Percentiles rank a stretch among this genome's conserved stretches.
phyloP scores from a whole-genome alignment of 2,888 invertebrate species.

The Agrotis exclamationis region DNA sequence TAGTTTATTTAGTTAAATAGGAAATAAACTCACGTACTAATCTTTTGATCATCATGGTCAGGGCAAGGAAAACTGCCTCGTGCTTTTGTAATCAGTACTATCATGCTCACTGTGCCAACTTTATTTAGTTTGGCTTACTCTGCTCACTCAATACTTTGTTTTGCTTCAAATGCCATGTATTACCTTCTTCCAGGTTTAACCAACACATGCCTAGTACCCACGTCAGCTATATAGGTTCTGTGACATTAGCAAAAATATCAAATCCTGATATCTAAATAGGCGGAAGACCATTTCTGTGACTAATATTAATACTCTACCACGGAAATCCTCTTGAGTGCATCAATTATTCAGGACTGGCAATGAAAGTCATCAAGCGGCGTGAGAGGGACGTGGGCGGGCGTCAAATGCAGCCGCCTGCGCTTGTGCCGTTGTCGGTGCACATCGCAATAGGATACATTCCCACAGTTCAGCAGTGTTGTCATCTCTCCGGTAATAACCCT shows the following conservation, averaged over 20 bases:
- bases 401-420: conserved; percentile 32
- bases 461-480: conserved; percentile 41
- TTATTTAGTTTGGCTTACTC: neutral
- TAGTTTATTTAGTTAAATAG: neutral
- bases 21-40: neutral
- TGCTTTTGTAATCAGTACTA: neutral
- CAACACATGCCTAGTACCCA: neutral
- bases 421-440: conserved; percentile 2
- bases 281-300: conserved; percentile 19
- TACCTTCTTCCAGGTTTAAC: neutral
- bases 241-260: neutral
- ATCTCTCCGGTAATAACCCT: conserved; percentile 21
- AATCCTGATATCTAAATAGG: neutral
- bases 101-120: neutral
- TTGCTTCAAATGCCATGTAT: neutral
- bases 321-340: conserved; percentile 57
- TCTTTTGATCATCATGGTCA: conserved; percentile 19
- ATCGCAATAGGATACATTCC: conserved; percentile 45
- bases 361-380: conserved; percentile 58
- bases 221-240: neutral
- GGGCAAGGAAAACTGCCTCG: neutral
- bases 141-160: neutral
- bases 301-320: conserved; percentile 27
- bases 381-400: conserved; percentile 58
- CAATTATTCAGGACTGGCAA: conserved; percentile 63